phyloP scores from a whole-genome alignment of 2,113 vertebrate species.

The Lepisosteus osseus region DNA sequence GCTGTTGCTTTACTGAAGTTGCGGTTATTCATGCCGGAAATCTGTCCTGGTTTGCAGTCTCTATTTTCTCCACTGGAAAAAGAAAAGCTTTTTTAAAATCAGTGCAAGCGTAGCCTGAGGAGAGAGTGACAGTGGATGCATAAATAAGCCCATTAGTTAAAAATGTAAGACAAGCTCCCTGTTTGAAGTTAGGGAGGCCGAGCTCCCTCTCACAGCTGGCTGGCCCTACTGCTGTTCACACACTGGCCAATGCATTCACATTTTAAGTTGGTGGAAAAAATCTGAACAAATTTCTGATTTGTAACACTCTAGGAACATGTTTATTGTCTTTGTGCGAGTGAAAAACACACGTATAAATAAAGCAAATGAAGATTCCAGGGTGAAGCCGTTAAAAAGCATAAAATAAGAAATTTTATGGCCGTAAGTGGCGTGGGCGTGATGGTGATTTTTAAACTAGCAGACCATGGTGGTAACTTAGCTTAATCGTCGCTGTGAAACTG shows the following conservation, averaged over 20 bases:
- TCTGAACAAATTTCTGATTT: conserved; percentile 96
- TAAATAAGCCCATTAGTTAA: conserved; percentile 73
- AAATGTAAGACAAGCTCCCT: conserved; percentile 51
- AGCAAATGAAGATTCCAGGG: conserved; percentile 87
- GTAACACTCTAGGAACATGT: conserved; percentile 91
- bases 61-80: conserved; percentile 28
- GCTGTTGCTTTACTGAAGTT: conserved; percentile 32
- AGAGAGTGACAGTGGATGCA: conserved; percentile 61
- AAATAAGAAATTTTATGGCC: conserved; percentile 98
- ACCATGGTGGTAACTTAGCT: conserved; percentile 89
- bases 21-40: conserved; percentile 50
- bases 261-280: conserved; percentile 77
- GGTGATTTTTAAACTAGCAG: conserved; percentile 94
- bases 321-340: conserved; percentile 85
- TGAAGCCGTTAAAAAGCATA: conserved; percentile 90
- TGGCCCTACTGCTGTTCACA: conserved; percentile 51
- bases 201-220: conserved; percentile 48
- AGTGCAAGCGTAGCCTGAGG: conserved; percentile 58
- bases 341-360: conserved; percentile 82
- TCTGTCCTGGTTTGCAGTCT: conserved; percentile 18
- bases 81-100: not conserved
- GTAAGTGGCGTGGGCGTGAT: conserved; percentile 93
- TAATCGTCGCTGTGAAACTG: conserved; percentile 82
- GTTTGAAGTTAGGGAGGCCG: conserved; percentile 60
- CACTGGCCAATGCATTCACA: conserved; percentile 48